Evolutionary conservation across 1,140 invertebrate species (phyloP).

Genomic region (Nebria ingens): DNA sequence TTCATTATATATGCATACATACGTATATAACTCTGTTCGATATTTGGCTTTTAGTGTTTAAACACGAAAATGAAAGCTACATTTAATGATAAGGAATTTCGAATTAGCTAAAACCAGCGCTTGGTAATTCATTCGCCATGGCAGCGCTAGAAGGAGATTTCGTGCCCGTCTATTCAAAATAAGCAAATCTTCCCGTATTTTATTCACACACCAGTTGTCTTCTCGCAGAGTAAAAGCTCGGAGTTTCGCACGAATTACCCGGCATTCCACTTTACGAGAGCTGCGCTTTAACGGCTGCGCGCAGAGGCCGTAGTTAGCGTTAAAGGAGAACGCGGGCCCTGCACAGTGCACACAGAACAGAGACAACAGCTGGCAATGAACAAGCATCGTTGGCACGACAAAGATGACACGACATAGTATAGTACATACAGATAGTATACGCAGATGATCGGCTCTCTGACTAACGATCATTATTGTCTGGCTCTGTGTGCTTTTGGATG

Average conservation of each 20-base stretch:
- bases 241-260: slow-evolving; percentile 2
- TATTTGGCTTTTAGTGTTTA: too few relatives aligned
- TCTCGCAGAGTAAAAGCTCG: background rate
- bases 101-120: slow-evolving; percentile 1
- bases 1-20: too few relatives aligned
- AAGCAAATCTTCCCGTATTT: slow-evolving; percentile 8
- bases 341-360: background rate
- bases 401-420: background rate
- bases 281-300: background rate
- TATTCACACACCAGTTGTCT: slow-evolving; percentile 8
- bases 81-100: background rate
- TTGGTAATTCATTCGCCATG: background rate
- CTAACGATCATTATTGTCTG: slow-evolving; percentile 1
- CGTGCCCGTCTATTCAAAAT: background rate
- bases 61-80: background rate
- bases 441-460: slow-evolving; percentile 3
- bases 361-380: background rate
- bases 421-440: too few relatives aligned
- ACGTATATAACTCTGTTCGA: too few relatives aligned
- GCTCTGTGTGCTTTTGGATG: background rate
- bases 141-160: too few relatives aligned
- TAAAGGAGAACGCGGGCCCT: background rate
- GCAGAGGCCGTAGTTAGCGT: background rate
- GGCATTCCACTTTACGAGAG: slow-evolving; percentile 6
- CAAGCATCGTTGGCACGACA: background rate